phyloP scores from a whole-genome alignment of 2,888 invertebrate genomes.

The Creontiades dilutus region DNA sequence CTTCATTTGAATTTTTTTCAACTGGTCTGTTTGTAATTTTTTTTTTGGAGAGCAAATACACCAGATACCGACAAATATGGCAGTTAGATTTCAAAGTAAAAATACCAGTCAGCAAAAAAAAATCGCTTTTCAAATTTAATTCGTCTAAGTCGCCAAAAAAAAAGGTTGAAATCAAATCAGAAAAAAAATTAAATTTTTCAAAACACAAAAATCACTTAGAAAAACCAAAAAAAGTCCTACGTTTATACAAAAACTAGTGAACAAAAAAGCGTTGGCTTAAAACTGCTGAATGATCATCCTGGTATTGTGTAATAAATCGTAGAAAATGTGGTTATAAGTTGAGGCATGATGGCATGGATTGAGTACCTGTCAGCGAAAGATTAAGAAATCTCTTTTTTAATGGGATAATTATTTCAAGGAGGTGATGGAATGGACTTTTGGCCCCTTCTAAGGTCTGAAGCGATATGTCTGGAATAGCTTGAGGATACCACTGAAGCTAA shows the following conservation, averaged over 20 bases:
- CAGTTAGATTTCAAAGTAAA: background rate
- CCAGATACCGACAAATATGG: background rate
- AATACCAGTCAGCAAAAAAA: background rate
- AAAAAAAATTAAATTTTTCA: background rate
- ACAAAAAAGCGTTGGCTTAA: conserved; percentile 46
- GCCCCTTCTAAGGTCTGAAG: no score
- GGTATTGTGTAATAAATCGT: background rate
- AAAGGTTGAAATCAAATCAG: conserved; percentile 47
- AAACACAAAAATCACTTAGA: conserved; percentile 52
- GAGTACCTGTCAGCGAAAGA: background rate
- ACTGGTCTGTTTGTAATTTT: background rate
- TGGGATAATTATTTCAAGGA: no score
- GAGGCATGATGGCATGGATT: background rate
- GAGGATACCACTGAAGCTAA: no score
- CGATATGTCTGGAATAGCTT: no score
- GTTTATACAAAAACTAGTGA: background rate
- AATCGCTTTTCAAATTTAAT: conserved; percentile 7
- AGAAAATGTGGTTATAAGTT: background rate
- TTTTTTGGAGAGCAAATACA: background rate
- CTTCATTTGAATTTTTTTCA: conserved; percentile 34
- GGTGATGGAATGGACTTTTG: no score
- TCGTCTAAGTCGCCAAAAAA: background rate
- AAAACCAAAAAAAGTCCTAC: background rate
- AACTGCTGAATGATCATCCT: background rate
- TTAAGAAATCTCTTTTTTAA: no score